Evolutionary conservation across 2,888 invertebrate species (phyloP).

Genomic region (Ferdinandea cuprea): DNA sequence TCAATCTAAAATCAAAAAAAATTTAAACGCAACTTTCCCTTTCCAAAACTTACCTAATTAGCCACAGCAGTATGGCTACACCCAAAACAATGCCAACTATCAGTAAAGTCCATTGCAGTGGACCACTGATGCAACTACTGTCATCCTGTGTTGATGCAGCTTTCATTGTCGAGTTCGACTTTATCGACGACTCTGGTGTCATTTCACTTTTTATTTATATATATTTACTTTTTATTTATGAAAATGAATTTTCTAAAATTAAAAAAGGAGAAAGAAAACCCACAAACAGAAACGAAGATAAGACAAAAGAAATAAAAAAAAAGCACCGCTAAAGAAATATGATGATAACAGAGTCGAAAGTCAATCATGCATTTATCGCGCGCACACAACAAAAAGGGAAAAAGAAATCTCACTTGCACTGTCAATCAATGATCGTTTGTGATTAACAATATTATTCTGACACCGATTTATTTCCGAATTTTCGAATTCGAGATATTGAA

Average conservation of each 20-base stretch:
- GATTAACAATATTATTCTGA: background rate
- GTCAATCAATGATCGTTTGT: slow-evolving; percentile 26
- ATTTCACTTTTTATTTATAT: slow-evolving; percentile 51
- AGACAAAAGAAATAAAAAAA: background rate
- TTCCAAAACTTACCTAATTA: slow-evolving; percentile 61
- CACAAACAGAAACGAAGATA: slow-evolving; percentile 11
- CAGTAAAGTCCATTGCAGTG: slow-evolving; percentile 59
- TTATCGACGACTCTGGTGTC: slow-evolving; percentile 37
- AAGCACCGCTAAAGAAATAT: slow-evolving; percentile 1
- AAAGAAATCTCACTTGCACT: slow-evolving; percentile 19
- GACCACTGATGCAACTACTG: slow-evolving; percentile 58
- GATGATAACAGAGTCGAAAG: slow-evolving; percentile 56
- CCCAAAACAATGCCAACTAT: slow-evolving; percentile 65
- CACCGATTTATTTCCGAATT: slow-evolving; percentile 11
- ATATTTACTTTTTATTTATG: slow-evolving; percentile 15
- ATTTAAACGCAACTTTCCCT: too few relatives aligned
- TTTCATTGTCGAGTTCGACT: slow-evolving; percentile 51
- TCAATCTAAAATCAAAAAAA: too few relatives aligned
- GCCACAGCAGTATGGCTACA: slow-evolving; percentile 58
- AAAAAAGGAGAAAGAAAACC: background rate
- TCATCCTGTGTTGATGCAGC: slow-evolving; percentile 42
- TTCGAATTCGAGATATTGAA: slow-evolving; percentile 16
- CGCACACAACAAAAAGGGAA: slow-evolving; percentile 2
- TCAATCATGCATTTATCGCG: slow-evolving; percentile 30
- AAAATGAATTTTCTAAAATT: slow-evolving; percentile 16